These are phyloP conservation scores for Lepeophtheirus salmonis DNA, from an alignment of 1,140 invertebrate species.

Conservation along the genomic window DNA sequence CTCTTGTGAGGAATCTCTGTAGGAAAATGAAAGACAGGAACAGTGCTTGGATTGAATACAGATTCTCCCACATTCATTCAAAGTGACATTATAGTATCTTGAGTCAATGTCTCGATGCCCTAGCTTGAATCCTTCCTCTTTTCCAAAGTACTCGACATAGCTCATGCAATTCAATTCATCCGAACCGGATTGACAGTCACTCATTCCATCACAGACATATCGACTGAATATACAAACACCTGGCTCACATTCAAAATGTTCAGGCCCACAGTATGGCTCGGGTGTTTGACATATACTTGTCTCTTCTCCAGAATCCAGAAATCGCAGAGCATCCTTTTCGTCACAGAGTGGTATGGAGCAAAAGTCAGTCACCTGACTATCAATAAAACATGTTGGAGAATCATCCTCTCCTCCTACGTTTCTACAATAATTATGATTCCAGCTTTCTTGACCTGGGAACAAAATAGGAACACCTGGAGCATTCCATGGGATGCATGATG, in stretches of 20 bases:
- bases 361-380: not conserved
- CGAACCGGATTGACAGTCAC: constrained; percentile 45
- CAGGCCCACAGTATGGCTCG: not conserved
- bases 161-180: constrained; percentile 29
- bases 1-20: not conserved
- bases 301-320: not conserved
- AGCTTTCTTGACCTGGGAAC: constrained; percentile 6
- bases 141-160: not conserved
- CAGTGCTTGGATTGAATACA: constrained; percentile 15
- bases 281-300: not conserved
- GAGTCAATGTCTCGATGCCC: not conserved
- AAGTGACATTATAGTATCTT: not conserved
- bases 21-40: constrained; percentile 7
- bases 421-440: constrained; percentile 9
- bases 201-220: constrained; percentile 46
- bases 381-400: constrained; percentile 1
- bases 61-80: constrained; percentile 10
- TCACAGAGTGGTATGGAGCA: constrained; percentile 6
- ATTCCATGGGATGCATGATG: constrained; percentile 5
- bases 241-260: constrained; percentile 43
- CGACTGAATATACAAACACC: constrained; percentile 40
- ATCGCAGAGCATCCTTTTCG: not conserved
- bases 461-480: not conserved
- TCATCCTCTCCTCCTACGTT: constrained; percentile 3
- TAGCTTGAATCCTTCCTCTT: constrained; percentile 9